These are phyloP conservation scores for Corydoras maculifer DNA, from an alignment of 2,113 vertebrate genomes.

Conservation along the genomic window DNA sequence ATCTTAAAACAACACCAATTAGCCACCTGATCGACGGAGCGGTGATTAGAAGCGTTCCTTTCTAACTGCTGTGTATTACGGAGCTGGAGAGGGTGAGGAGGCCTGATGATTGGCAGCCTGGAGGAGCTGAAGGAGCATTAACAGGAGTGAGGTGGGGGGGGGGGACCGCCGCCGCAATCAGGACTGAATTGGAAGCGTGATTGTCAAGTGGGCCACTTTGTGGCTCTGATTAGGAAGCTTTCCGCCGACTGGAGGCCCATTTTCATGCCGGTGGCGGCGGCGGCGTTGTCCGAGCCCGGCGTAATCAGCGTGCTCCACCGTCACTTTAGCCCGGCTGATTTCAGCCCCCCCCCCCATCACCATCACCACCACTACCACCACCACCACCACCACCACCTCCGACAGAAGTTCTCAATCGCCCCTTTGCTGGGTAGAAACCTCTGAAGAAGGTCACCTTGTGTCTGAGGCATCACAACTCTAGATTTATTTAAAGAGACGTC, in stretches of 20 bases:
- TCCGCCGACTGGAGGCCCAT: no score
- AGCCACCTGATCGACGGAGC: slow-evolving; percentile 41
- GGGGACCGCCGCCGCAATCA: no score
- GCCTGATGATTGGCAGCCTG: slow-evolving; percentile 36
- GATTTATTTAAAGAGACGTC: no score
- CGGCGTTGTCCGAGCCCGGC: slow-evolving; percentile 5
- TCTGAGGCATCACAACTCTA: background rate
- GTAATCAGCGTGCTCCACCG: slow-evolving; percentile 38
- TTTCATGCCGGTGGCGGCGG: no score
- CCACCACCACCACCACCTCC: background rate
- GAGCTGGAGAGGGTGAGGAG: slow-evolving; percentile 20
- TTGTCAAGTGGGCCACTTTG: no score
- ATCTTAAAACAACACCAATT: slow-evolving; percentile 45
- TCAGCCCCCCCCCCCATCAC: background rate
- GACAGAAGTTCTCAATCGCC: slow-evolving; percentile 7
- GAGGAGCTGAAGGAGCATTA: slow-evolving; percentile 38
- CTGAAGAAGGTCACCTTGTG: slow-evolving; percentile 21
- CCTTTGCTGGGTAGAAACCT: background rate
- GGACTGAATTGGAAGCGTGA: no score
- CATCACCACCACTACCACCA: no score
- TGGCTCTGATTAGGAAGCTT: no score
- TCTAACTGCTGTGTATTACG: slow-evolving; percentile 35
- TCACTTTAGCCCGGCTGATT: slow-evolving; percentile 37
- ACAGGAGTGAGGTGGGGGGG: slow-evolving; percentile 17
- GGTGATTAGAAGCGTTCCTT: slow-evolving; percentile 34